These are phyloP conservation scores for Lineus longissimus DNA, from an alignment of 1,140 invertebrate genomes.

Conservation along the genomic window DNA sequence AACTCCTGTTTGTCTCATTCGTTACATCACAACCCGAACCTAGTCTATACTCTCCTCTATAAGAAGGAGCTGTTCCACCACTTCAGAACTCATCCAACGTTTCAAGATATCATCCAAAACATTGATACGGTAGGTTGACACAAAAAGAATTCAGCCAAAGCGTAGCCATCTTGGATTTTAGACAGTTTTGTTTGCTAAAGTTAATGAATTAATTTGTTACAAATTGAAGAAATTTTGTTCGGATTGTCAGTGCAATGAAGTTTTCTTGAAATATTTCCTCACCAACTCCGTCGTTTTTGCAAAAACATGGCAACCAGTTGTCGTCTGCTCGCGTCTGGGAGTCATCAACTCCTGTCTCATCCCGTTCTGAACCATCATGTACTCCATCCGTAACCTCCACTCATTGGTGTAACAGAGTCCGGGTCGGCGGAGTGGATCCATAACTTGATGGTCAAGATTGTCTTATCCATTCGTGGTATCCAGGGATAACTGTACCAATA, in stretches of 20 bases:
- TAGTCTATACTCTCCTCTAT: conserved; percentile 94
- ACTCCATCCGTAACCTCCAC: too few relatives aligned
- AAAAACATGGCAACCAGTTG: too few relatives aligned
- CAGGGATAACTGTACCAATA: too few relatives aligned
- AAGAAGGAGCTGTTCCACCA: conserved; percentile 86
- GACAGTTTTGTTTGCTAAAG: not conserved
- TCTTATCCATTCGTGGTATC: too few relatives aligned
- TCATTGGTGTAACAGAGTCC: too few relatives aligned
- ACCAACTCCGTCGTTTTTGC: too few relatives aligned
- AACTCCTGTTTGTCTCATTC: conserved; percentile 89
- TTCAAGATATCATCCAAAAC: conserved; percentile 94
- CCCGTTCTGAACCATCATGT: too few relatives aligned
- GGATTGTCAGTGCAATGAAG: not conserved
- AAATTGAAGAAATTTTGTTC: conserved; percentile 9
- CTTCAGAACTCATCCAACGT: conserved; percentile 80
- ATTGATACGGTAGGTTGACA: conserved; percentile 84
- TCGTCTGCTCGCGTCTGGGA: too few relatives aligned
- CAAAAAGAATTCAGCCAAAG: too few relatives aligned
- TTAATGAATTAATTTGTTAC: not conserved
- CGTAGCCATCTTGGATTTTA: not conserved
- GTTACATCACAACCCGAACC: conserved; percentile 84
- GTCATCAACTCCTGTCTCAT: too few relatives aligned
- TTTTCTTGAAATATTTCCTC: not conserved
- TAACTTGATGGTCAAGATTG: too few relatives aligned
- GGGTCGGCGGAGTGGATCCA: too few relatives aligned